Base-by-base conservation (phyloP, 2,888 invertebrate genomes). In the Pandemis heparana region DNA sequence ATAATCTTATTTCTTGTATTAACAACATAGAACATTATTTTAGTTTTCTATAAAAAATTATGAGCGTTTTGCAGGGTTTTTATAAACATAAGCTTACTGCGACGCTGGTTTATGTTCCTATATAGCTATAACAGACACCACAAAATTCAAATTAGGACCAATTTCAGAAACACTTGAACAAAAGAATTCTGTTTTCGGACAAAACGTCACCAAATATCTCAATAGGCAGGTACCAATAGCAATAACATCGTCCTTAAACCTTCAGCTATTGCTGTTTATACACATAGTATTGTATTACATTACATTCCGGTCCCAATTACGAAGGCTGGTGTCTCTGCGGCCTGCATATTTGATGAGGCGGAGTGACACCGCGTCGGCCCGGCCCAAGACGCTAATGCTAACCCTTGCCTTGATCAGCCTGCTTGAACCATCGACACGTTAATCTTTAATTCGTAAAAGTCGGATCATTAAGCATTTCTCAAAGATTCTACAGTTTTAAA, bases 281-380 rank as follows among this genome's bases (percentile, higher is more conserved):
- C 61, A 51, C 16, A 18, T 39, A 48, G 23, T 53, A 59, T 39
- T 60, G 51, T 32, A 41, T 69, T 51, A 16, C 16, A 18, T 18
- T 51, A 7, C 16, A 18, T 18, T 51, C 51, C n/a, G 23, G 23
- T 38, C 12, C 43, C 48, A 69, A 69, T 70, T 43, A 64, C 51
- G 56, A 61, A 48, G 68, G 71, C 73, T 73, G 79, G 79, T 77
- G 80, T 79, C 79, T 75, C 77, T 79, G 78, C 78, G 77, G 68
- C 71, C 71, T 90, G 83, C 85, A 90, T 91, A 83, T 86, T 91
- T 88, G 76, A 92, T 87, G 81, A 75, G 80, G 77, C 79, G 75
- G 78, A 77, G 82, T 84, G 88, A 84, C 85, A 80, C 75, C 72
- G 77, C 75, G 73, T 12, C 43, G 43, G 43, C 43, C 43, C 69